Evolutionary conservation across 2,888 invertebrate genomes (phyloP).

Genomic region (Zhuqinia jingwanae): DNA sequence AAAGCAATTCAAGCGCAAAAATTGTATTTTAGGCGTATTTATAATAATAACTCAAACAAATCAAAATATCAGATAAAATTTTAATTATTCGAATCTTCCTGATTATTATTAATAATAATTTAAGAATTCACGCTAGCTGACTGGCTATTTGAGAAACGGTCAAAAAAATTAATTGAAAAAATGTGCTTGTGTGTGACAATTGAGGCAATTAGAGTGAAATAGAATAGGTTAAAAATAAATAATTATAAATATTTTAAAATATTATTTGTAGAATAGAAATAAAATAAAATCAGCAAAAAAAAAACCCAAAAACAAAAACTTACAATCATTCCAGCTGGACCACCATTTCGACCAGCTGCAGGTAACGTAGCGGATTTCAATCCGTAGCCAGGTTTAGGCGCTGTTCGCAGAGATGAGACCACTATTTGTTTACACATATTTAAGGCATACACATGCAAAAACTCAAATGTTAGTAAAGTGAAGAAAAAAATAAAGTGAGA

Average conservation of each 20-base stretch:
- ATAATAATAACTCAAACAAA: neutral
- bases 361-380: constrained; percentile 89
- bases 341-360: constrained; percentile 83
- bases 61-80: neutral
- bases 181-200: too few species aligned
- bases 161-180: neutral
- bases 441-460: constrained; percentile 76
- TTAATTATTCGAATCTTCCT: neutral
- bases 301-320: constrained; percentile 74
- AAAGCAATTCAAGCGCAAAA: too few species aligned
- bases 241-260: too few species aligned
- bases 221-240: too few species aligned
- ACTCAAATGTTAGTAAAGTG: constrained; percentile 75
- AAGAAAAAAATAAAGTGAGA: constrained; percentile 17
- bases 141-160: neutral
- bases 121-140: too few species aligned
- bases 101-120: too few species aligned
- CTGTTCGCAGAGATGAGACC: constrained; percentile 85
- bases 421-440: constrained; percentile 80
- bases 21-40: too few species aligned
- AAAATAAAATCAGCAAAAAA: constrained; percentile 32
- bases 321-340: constrained; percentile 81
- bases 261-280: neutral
- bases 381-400: constrained; percentile 90
- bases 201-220: constrained; percentile 37